These are phyloP conservation scores for Pluvianellus socialis DNA, from an alignment of 2,113 vertebrate species.

Conservation along the genomic window DNA sequence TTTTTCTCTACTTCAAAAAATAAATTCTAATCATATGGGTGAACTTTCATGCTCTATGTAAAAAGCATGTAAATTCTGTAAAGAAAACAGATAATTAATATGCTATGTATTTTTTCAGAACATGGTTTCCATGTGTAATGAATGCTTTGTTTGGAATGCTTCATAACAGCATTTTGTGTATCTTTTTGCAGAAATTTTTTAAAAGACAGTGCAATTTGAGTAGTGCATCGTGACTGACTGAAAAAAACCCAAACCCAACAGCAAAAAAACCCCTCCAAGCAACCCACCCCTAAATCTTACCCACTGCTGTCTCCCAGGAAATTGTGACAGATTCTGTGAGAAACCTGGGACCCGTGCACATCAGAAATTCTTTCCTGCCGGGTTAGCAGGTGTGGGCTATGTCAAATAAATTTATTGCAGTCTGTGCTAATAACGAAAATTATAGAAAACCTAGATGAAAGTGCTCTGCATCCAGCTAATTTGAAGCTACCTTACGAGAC, in stretches of 20 bases:
- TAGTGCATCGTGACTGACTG: slow-evolving; percentile 22
- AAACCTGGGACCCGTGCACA: slow-evolving; percentile 55
- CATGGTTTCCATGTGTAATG: background rate
- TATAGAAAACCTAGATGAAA: slow-evolving; percentile 81
- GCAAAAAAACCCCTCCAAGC: background rate
- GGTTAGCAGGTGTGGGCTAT: slow-evolving; percentile 81
- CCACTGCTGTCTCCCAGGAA: slow-evolving; percentile 53
- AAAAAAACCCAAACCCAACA: background rate
- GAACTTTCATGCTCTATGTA: background rate
- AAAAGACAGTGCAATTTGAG: slow-evolving; percentile 27
- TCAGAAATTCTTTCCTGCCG: slow-evolving; percentile 76
- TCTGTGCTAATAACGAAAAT: slow-evolving; percentile 82
- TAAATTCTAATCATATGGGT: background rate
- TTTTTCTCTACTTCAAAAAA: background rate
- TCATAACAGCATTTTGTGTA: background rate
- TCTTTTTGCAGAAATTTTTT: slow-evolving; percentile 44
- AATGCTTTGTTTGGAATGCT: slow-evolving; percentile 23
- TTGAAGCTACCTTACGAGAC: slow-evolving; percentile 85
- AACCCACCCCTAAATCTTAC: background rate
- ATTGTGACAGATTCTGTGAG: slow-evolving; percentile 67
- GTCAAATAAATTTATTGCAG: slow-evolving; percentile 85
- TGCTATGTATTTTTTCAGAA: background rate
- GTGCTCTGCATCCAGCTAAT: slow-evolving; percentile 81
- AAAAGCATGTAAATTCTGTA: slow-evolving; percentile 4
- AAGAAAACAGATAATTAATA: background rate